These are phyloP conservation scores for Prunella himalayana DNA, from an alignment of 2,113 vertebrate genomes.

Conservation along the genomic window DNA sequence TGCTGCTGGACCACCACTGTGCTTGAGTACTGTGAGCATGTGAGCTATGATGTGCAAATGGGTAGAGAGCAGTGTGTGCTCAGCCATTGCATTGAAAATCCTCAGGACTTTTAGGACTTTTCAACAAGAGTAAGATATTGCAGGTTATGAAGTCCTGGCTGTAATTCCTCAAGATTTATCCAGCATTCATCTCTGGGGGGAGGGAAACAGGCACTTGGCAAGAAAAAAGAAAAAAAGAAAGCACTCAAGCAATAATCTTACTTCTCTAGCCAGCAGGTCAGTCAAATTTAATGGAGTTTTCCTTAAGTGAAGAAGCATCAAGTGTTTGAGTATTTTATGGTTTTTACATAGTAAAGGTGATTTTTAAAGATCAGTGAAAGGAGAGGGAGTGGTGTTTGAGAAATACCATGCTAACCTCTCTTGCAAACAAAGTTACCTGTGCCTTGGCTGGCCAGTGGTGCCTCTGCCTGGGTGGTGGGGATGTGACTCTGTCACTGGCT, in stretches of 20 bases:
- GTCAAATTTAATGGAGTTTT: neutral
- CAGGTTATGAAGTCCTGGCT: neutral
- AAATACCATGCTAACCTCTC: neutral
- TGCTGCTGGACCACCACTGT: neutral
- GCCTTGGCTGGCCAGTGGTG: neutral
- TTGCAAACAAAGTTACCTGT: neutral
- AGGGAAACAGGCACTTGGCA: neutral
- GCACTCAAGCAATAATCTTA: neutral
- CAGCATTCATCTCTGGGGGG: rapidly evolving
- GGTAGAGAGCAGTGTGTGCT: neutral
- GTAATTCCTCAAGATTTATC: neutral
- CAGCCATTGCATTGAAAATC: neutral
- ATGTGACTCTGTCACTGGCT: neutral
- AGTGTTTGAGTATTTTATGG: neutral
- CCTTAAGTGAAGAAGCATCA: neutral
- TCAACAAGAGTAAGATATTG: neutral
- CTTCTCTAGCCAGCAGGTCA: neutral
- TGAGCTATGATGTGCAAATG: rapidly evolving
- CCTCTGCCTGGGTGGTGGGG: neutral
- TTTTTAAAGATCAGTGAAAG: neutral
- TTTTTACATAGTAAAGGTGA: neutral
- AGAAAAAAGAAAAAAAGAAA: neutral
- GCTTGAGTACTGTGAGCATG: neutral
- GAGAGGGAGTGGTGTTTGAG: neutral
- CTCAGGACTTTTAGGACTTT: neutral